These are phyloP conservation scores for Epicauta chinensis DNA, from an alignment of 1,140 invertebrate genomes.

Conservation along the genomic window DNA sequence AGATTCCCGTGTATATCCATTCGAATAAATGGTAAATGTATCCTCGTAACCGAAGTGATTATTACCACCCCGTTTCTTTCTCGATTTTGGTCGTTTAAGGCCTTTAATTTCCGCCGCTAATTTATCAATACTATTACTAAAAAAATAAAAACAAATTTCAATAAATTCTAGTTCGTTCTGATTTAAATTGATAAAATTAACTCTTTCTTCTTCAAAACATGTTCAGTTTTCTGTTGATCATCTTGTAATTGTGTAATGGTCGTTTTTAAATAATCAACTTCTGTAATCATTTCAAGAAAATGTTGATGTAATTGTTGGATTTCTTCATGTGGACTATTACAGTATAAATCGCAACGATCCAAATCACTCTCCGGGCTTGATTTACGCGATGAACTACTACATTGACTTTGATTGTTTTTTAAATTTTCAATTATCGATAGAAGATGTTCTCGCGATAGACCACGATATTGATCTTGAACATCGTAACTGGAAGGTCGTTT, in stretches of 20 bases:
- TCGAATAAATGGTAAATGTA: background rate
- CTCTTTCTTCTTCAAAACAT: slow-evolving; percentile 11
- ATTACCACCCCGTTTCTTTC: too few relatives aligned
- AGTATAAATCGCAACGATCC: slow-evolving; percentile 1
- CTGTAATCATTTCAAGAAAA: slow-evolving; percentile 8
- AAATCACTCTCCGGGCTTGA: slow-evolving; percentile 2
- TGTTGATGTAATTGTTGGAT: slow-evolving; percentile 10
- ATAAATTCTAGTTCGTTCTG: background rate
- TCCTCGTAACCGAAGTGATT: background rate
- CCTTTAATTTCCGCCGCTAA: slow-evolving; percentile 9
- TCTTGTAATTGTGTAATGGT: slow-evolving; percentile 1
- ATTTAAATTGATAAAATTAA: background rate
- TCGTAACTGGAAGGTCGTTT: too few relatives aligned
- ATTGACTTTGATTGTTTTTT: background rate
- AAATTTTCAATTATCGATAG: slow-evolving; percentile 3
- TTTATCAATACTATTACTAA: slow-evolving; percentile 4
- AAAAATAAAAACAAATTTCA: slow-evolving; percentile 2
- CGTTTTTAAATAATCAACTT: slow-evolving; percentile 8
- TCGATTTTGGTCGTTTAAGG: background rate
- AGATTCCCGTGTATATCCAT: background rate
- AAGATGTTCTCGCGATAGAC: background rate
- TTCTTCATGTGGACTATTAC: slow-evolving; percentile 6
- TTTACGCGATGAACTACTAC: background rate
- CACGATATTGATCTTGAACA: background rate
- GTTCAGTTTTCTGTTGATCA: slow-evolving; percentile 9